Evolutionary conservation across 2,888 invertebrate genomes (phyloP).

Genomic region (Pollenia labialis): DNA sequence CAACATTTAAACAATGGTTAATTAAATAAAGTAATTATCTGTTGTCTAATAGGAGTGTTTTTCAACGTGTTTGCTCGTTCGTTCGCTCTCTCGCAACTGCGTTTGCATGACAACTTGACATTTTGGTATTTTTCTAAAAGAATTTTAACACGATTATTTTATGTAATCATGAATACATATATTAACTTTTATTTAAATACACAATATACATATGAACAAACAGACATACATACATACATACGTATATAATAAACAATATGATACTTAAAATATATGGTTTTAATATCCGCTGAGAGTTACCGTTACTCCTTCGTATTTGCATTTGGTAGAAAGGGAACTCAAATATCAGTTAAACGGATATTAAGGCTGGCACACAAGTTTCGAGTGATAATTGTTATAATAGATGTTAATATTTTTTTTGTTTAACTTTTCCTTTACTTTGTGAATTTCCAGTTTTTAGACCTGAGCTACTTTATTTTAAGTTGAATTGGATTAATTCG

Average conservation of each 20-base stretch:
- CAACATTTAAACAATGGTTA: conserved; percentile 23
- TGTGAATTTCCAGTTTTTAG: background rate
- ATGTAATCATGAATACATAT: conserved; percentile 51
- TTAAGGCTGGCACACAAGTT: conserved; percentile 31
- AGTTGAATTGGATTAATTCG: conserved; percentile 36
- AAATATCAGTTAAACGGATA: background rate
- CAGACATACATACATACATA: background rate
- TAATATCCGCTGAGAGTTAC: conserved; percentile 51
- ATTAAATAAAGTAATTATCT: conserved; percentile 36
- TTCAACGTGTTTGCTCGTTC: background rate
- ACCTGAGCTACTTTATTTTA: background rate
- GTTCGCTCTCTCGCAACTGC: background rate
- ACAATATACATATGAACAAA: background rate
- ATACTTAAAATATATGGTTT: background rate
- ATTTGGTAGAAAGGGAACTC: background rate
- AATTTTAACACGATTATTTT: conserved; percentile 63
- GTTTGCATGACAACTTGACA: conserved; percentile 62
- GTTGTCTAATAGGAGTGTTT: background rate
- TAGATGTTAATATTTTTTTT: conserved; percentile 7
- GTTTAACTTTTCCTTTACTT: background rate
- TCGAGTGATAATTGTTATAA: conserved; percentile 45
- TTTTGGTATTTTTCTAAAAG: conserved; percentile 48
- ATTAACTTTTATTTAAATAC: conserved; percentile 11
- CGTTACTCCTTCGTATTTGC: background rate
- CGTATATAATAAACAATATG: background rate